Conservation (phyloP, 53 echinoderm and acorn worm species). For the Stichopus horrens region DNA sequence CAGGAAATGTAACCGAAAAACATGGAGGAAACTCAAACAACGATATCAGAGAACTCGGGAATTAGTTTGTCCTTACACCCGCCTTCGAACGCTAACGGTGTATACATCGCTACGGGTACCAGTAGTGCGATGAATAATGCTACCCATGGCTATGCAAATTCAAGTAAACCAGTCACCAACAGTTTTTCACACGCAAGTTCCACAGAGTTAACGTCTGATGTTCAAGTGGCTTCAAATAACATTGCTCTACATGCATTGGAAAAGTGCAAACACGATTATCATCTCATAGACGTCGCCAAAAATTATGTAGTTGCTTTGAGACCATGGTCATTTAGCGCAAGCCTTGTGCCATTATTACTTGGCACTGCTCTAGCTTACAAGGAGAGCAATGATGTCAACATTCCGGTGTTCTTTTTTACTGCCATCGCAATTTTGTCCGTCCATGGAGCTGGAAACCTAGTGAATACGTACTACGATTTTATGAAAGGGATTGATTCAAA, state of each 20-base stretch:
- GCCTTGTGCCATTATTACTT: constrained; percentile 75
- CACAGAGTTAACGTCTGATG: not conserved
- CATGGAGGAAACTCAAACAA: not conserved
- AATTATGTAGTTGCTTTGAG: constrained; percentile 71
- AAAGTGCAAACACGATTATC: not conserved
- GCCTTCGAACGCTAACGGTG: not conserved
- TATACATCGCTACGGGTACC: constrained; percentile 1
- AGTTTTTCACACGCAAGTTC: not conserved
- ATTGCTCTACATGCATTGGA: not conserved
- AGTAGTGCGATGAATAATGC: constrained; percentile 25
- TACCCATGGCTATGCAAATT: not conserved
- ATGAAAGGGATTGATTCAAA: constrained; percentile 93
- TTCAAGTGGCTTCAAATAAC: not conserved
- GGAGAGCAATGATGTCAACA: constrained; percentile 47
- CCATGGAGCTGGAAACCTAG: constrained; percentile 93
- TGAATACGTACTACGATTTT: constrained; percentile 95
- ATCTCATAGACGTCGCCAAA: not conserved
- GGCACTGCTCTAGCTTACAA: constrained; percentile 71
- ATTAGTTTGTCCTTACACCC: not conserved
- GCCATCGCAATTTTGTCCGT: constrained; percentile 85
- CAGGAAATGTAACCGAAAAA: not conserved
- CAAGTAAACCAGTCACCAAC: not conserved
- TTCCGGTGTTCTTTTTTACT: constrained; percentile 67
- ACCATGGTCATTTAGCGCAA: constrained; percentile 95
- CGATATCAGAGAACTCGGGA: not conserved